Base-by-base conservation (phyloP, 2,797 vertebrate species). In the Aselliscus stoliczkanus region DNA sequence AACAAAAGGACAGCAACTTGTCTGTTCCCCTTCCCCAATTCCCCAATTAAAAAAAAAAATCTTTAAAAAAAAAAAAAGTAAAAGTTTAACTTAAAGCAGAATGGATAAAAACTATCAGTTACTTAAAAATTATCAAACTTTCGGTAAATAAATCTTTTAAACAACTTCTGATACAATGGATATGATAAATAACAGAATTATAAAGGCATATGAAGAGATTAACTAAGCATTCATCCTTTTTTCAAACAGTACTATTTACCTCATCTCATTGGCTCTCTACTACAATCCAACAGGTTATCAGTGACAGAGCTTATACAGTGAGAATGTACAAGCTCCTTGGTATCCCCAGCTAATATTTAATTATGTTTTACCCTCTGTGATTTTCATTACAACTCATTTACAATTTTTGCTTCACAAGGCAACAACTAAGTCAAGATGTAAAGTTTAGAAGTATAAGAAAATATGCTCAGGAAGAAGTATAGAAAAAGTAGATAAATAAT, bases 381-480 rank as follows among this genome's bases (percentile, higher is more conserved):
- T 90, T 90, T 88, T 54, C 29, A 29, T 52, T 83, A 92, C 82
- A 82, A 87, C 34, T 92, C 52, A 72, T 72, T 86, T 72, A 83
- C 5, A 90, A 77, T 77, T 86, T 94, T 94, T 92, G 81, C 23
- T 96, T 87, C 58, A 91, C n/a, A 93, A 91, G 87, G 64, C 52
- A 93, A 88, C 52, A 86, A 89, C 6, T 25, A 89, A 92, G 29
- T 50, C 62, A 93, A 93, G 14, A 77, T 42, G 15, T 62, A 18
- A 83, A 27, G 47, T 67, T 31, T 92, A 69, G 81, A 93, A 94
- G 23, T 70, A 62, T 23, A 69, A 92, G 27, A 80, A 94, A 79
- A 83, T 87, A 76, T 75, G 64, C 21, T 81, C 70, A 73, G 42
- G 56, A 67, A 95, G 42, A n/a, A 92, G 9, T n/a, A n/a, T 2